phyloP scores from a whole-genome alignment of 2,113 vertebrate species.

The Sylvia atricapilla region DNA sequence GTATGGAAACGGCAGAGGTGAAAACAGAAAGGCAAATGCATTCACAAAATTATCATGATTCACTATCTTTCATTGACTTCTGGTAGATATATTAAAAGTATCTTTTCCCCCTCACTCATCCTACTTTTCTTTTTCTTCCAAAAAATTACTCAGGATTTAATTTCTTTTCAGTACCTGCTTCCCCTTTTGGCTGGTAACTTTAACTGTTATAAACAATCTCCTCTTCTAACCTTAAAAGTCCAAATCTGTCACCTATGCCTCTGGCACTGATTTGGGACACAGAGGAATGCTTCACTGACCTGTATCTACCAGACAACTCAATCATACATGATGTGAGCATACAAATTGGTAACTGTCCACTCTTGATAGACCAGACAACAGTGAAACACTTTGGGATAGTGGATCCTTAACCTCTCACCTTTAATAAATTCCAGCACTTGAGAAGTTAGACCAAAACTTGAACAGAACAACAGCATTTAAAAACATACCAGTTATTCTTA shows the following conservation, averaged over 20 bases:
- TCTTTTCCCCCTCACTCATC: not conserved
- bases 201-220: not conserved
- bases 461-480: not conserved
- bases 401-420: not conserved
- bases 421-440: not conserved
- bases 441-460: not conserved
- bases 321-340: not conserved
- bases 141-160: not conserved
- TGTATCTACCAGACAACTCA: not conserved
- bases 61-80: not conserved
- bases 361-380: not conserved
- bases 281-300: not conserved
- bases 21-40: not conserved
- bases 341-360: not conserved
- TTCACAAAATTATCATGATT: not conserved
- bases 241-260: not conserved
- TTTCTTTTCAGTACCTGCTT: not conserved
- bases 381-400: not conserved
- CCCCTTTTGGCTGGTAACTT: not conserved
- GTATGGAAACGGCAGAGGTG: not conserved
- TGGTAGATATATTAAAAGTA: not conserved
- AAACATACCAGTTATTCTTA: not conserved
- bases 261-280: fast-evolving
- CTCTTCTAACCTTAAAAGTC: not conserved
- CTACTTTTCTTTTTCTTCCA: not conserved